Evolutionary conservation across 2,113 vertebrate genomes (phyloP), one percentile per base, ranked within the genome.

Genomic region (Rhinolophus ferrumequinum): DNA sequence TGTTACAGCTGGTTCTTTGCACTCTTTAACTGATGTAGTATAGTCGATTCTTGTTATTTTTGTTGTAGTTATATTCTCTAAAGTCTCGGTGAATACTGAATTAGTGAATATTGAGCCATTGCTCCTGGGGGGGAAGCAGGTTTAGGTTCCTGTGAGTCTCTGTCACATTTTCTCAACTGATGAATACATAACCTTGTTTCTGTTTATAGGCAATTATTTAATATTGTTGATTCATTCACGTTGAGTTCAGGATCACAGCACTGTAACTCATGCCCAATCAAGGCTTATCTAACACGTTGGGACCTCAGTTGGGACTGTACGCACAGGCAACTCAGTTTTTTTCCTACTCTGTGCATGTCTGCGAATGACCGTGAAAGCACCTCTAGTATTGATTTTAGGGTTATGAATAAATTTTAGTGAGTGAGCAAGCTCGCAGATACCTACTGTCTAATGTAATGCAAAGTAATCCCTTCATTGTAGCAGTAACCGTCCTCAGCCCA

Each of bases 161-260:
- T 88, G 72, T 76, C 67, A 60, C 5, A 1, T 80, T 88, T 69
- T 86, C 64, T 69, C 56, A 54, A 1, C 0, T 26, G 35, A 41
- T 72, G 15, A 69, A 10, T 22, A 35, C 41, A 47, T 56, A 79
- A 50, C 62, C 54, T 79, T 79, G 52, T 80, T 91, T 96, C 44
- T 91, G 52, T 96, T 64, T 50, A 75, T 84, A 81, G 90, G 15
- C 7, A 67, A 14, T 3, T 80, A 8, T 35, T 88, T 95, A 84
- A 69, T 50, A 21, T 58, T 75, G 44, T 70, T 88, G 24, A 47
- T 13, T 72, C 60, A 38, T 76, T 66, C 77, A 28, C 67, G 24
- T 1, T 66, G 88, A 92, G 18, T 16, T 77, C 67, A 44, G 2
- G 6, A 47, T 70, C 30, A 75, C 21, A 35, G 52, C 38, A 33